Conservation (phyloP, 2,888 invertebrate genomes). For the Uropetala carovei region DNA sequence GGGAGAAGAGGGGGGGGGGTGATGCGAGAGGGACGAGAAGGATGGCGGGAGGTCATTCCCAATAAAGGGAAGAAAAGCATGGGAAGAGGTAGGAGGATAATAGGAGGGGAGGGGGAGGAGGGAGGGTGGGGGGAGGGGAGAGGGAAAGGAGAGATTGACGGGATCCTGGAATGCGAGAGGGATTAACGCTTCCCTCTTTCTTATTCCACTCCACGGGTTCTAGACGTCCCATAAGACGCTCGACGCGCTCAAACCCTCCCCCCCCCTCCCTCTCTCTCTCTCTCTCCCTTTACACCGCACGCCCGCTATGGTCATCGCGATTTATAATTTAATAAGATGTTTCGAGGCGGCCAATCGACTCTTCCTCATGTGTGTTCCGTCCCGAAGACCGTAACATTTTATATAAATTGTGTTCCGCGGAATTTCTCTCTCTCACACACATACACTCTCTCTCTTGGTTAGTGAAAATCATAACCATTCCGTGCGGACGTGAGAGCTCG, state of each 20-base stretch:
- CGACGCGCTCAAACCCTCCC: not conserved
- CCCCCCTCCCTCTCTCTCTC: not conserved
- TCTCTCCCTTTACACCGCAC: not conserved
- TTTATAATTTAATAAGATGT: not conserved
- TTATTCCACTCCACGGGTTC: not conserved
- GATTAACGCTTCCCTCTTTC: conserved; percentile 24
- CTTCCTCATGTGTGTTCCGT: not conserved
- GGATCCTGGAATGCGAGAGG: conserved; percentile 1
- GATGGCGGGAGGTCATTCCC: conserved; percentile 54
- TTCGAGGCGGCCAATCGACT: not conserved
- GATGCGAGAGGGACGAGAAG: not conserved
- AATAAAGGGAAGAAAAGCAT: conserved; percentile 55
- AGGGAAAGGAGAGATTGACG: not conserved
- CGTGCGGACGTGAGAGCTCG: too few relatives aligned
- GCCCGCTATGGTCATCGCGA: not conserved
- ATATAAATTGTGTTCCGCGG: not conserved
- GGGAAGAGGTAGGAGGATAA: conserved; percentile 18
- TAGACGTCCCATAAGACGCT: not conserved
- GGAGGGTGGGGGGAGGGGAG: not conserved
- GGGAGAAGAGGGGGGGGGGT: conserved; percentile 41
- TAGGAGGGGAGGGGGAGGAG: conserved; percentile 36
- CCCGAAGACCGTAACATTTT: not conserved
- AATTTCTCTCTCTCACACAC: not conserved
- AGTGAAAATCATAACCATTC: not conserved
- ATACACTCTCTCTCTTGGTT: too few relatives aligned